Evolutionary conservation across 2,888 invertebrate species (phyloP).

Genomic region (Platerodrilus igneus): DNA sequence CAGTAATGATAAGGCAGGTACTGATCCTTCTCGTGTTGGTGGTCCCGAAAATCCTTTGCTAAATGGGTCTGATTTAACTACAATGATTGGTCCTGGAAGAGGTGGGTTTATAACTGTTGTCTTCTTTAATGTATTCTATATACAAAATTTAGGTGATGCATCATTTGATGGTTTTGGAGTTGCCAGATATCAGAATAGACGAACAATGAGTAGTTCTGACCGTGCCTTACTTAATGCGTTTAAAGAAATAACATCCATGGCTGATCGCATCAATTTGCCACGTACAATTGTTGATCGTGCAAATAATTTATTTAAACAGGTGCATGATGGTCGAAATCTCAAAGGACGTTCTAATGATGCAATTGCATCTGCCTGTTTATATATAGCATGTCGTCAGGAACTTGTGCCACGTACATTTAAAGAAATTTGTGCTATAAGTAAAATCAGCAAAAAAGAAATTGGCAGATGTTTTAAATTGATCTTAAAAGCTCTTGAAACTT

Average conservation of each 20-base stretch:
- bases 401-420: conserved; percentile 98
- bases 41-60: conserved; percentile 97
- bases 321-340: conserved; percentile 92
- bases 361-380: conserved; percentile 96
- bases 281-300: conserved; percentile 96
- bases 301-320: conserved; percentile 96
- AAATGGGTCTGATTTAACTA: conserved; percentile 93
- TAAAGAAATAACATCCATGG: conserved; percentile 96
- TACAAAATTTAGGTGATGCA: conserved; percentile 56
- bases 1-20: conserved; percentile 94
- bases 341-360: conserved; percentile 95
- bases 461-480: conserved; percentile 97
- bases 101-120: conserved; percentile 32
- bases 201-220: conserved; percentile 90
- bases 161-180: conserved; percentile 85
- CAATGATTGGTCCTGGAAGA: conserved; percentile 78
- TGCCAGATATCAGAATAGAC: conserved; percentile 68
- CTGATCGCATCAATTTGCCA: conserved; percentile 94
- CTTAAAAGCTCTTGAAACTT: conserved; percentile 91
- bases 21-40: conserved; percentile 99
- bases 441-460: conserved; percentile 98
- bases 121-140: not conserved
- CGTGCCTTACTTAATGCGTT: conserved; percentile 93
- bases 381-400: conserved; percentile 98
- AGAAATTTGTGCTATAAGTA: conserved; percentile 98